phyloP scores from a whole-genome alignment of 2,888 invertebrate species.

The Dynastes grantii region DNA sequence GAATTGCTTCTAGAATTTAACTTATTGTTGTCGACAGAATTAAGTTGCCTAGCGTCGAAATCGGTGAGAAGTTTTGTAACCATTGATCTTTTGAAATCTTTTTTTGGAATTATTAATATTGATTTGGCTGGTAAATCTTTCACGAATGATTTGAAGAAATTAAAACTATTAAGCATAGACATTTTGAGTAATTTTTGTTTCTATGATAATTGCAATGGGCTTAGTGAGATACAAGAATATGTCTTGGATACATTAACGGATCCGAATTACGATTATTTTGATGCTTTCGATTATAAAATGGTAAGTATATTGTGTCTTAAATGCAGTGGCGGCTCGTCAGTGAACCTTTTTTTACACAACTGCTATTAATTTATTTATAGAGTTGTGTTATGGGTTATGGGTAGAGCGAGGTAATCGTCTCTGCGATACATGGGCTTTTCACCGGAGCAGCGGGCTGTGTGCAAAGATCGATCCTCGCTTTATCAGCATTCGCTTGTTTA shows the following conservation, averaged over 20 bases:
- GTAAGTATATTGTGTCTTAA: conserved; percentile 55
- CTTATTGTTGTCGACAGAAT: conserved; percentile 51
- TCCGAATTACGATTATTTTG: conserved; percentile 59
- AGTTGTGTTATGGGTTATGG: too few species aligned
- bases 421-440: too few species aligned
- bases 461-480: too few species aligned
- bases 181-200: conserved; percentile 62
- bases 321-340: neutral
- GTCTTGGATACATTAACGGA: conserved; percentile 58
- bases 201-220: conserved; percentile 54
- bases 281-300: conserved; percentile 60
- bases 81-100: conserved; percentile 50
- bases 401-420: too few species aligned
- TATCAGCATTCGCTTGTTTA: too few species aligned
- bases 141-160: conserved; percentile 56
- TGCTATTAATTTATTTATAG: too few species aligned
- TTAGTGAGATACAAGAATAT: conserved; percentile 58
- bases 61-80: conserved; percentile 43
- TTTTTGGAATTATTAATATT: conserved; percentile 54
- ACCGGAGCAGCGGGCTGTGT: too few species aligned
- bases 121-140: conserved; percentile 46
- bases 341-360: too few species aligned
- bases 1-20: conserved; percentile 51
- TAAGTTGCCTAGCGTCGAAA: conserved; percentile 45
- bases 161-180: conserved; percentile 49